Evolutionary conservation across 2,113 vertebrate genomes (phyloP).

Genomic region (Laticauda laticaudata): DNA sequence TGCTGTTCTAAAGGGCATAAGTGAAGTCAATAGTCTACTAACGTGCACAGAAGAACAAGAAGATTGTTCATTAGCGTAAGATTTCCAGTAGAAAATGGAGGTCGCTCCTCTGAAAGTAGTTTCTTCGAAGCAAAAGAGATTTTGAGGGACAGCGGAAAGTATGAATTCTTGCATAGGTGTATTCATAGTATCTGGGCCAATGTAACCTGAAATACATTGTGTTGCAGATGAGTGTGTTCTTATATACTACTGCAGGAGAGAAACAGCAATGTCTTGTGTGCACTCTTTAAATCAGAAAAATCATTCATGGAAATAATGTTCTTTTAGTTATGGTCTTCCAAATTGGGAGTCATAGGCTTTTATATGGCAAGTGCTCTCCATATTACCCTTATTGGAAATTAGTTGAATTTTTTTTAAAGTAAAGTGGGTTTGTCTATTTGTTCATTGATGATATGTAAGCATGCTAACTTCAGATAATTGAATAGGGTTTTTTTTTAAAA

Average conservation of each 20-base stretch:
- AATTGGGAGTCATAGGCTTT: background rate
- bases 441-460: background rate
- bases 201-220: slow-evolving; percentile 14
- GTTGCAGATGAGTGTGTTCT: slow-evolving; percentile 33
- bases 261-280: background rate
- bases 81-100: background rate
- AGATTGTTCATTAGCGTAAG: slow-evolving; percentile 7
- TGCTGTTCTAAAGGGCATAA: slow-evolving; percentile 77
- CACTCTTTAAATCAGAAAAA: background rate
- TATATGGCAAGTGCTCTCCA: background rate
- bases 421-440: background rate
- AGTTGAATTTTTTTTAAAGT: background rate
- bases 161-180: background rate
- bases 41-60: background rate
- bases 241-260: slow-evolving; percentile 51
- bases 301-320: slow-evolving; percentile 18
- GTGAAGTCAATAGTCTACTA: slow-evolving; percentile 76
- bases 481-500: too few relatives aligned
- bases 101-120: background rate
- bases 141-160: background rate
- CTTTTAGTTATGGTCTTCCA: background rate
- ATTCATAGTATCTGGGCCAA: background rate
- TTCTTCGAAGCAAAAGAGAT: background rate
- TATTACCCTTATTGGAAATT: background rate
- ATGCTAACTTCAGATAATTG: background rate